These are phyloP conservation scores for Lasioglossum baleicum DNA, from an alignment of 1,140 invertebrate genomes.

Conservation along the genomic window DNA sequence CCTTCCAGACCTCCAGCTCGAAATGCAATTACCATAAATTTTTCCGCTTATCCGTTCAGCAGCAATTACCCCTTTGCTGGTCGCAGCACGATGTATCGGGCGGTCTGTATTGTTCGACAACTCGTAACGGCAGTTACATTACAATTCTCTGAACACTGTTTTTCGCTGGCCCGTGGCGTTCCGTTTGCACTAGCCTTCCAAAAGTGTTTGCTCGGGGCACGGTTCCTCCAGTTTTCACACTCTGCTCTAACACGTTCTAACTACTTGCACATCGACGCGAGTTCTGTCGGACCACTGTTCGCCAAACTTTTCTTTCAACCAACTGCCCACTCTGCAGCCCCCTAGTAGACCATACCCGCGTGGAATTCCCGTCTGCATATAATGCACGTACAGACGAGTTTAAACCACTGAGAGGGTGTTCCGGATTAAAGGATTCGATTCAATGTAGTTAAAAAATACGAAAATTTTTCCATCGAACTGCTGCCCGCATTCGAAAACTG, in stretches of 20 bases:
- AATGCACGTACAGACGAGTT: slow-evolving; percentile 15
- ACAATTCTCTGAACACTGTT: slow-evolving; percentile 9
- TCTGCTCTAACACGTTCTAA: slow-evolving; percentile 41
- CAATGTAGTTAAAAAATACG: not conserved
- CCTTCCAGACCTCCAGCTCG: too few relatives aligned
- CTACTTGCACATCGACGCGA: slow-evolving; percentile 32
- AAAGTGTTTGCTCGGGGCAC: slow-evolving; percentile 54
- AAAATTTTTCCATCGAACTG: slow-evolving; percentile 14
- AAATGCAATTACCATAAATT: too few relatives aligned
- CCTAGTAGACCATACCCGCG: slow-evolving; percentile 5
- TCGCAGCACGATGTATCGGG: too few relatives aligned
- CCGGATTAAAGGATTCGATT: slow-evolving; percentile 19
- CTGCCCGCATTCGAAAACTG: too few relatives aligned
- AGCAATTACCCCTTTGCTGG: too few relatives aligned
- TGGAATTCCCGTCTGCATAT: slow-evolving; percentile 19
- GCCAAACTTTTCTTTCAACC: slow-evolving; percentile 60
- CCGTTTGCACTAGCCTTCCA: slow-evolving; percentile 43
- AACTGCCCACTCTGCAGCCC: slow-evolving; percentile 22
- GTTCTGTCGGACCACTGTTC: slow-evolving; percentile 40
- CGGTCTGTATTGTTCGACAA: too few relatives aligned
- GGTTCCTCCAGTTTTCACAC: slow-evolving; percentile 56
- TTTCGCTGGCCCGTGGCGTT: slow-evolving; percentile 24
- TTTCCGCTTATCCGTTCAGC: too few relatives aligned
- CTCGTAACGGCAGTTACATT: too few relatives aligned
- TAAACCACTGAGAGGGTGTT: slow-evolving; percentile 8